Conservation (phyloP, 2,888 invertebrate genomes). For the Dryadula phaetusa region DNA sequence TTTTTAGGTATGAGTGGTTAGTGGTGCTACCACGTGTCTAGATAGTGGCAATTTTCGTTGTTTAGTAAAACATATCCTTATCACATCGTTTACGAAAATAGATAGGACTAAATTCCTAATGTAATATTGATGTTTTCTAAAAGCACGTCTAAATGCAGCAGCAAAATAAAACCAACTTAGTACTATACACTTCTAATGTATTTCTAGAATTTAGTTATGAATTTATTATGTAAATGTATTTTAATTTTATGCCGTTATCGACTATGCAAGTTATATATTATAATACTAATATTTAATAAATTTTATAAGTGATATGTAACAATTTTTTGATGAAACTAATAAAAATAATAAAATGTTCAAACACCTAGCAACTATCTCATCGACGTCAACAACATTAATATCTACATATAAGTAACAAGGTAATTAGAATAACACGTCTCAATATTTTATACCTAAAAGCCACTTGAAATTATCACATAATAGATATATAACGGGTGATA, state of each 20-base stretch:
- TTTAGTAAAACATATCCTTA: slow-evolving; percentile 10
- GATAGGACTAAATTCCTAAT: slow-evolving; percentile 3
- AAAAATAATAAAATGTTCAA: neutral
- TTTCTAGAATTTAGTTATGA: neutral
- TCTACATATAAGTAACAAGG: neutral
- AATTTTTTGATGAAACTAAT: neutral
- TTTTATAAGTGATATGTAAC: too few species aligned
- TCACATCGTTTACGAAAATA: slow-evolving; percentile 8
- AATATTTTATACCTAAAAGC: too few species aligned
- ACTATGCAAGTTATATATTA: neutral
- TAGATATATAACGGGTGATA: too few species aligned
- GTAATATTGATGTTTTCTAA: slow-evolving; percentile 27
- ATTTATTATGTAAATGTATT: neutral
- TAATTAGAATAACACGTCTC: too few species aligned
- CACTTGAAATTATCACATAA: too few species aligned
- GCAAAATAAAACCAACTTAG: neutral
- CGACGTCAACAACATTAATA: neutral
- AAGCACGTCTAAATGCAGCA: slow-evolving; percentile 30
- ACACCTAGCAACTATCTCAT: neutral
- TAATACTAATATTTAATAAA: too few species aligned
- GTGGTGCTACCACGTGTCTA: too few species aligned
- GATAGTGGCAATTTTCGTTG: slow-evolving; percentile 13
- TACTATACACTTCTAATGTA: neutral
- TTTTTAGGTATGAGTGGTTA: too few species aligned
- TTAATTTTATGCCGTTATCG: neutral